A percentile compares a stretch with the other conserved stretches of the same genome.
Evolutionary conservation across 2,888 invertebrate species (phyloP).

Genomic region (Epinotia bilunana): DNA sequence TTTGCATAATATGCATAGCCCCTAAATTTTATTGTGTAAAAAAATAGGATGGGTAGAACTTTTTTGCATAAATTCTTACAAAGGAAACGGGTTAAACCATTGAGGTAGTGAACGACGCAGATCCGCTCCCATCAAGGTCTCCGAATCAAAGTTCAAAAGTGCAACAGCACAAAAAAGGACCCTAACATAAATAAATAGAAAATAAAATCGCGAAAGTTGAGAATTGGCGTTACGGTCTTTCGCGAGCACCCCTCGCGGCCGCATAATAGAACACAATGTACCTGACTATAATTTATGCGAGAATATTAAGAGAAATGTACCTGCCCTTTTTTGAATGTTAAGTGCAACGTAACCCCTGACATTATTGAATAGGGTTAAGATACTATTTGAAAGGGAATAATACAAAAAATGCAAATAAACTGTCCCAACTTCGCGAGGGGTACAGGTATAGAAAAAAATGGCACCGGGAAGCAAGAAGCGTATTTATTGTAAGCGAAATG

Average conservation of each 20-base stretch:
- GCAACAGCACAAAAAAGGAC: conserved; percentile 52
- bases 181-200: conserved; percentile 55
- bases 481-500: conserved; percentile 56
- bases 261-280: conserved; percentile 83
- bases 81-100: conserved; percentile 84
- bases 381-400: conserved; percentile 82
- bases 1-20: conserved; percentile 85
- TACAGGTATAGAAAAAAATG: conserved; percentile 80
- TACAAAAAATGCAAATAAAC: conserved; percentile 84
- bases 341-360: conserved; percentile 85
- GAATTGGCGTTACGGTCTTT: conserved; percentile 61
- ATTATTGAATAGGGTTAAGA: conserved; percentile 84
- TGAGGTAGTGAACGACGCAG: conserved; percentile 81
- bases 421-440: conserved; percentile 78
- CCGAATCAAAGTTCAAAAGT: conserved; percentile 61
- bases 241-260: conserved; percentile 62
- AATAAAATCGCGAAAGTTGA: conserved; percentile 55
- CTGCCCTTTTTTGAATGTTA: conserved; percentile 85
- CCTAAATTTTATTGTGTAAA: conserved; percentile 84
- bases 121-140: conserved; percentile 66
- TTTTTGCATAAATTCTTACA: conserved; percentile 85
- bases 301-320: conserved; percentile 85
- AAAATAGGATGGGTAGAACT: conserved; percentile 85
- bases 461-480: conserved; percentile 68
- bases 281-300: conserved; percentile 86